A percentile compares a stretch with the other conserved stretches of the same genome.
Evolutionary conservation across 2,888 invertebrate genomes (phyloP).

Genomic region (Aleiodes alternator): DNA sequence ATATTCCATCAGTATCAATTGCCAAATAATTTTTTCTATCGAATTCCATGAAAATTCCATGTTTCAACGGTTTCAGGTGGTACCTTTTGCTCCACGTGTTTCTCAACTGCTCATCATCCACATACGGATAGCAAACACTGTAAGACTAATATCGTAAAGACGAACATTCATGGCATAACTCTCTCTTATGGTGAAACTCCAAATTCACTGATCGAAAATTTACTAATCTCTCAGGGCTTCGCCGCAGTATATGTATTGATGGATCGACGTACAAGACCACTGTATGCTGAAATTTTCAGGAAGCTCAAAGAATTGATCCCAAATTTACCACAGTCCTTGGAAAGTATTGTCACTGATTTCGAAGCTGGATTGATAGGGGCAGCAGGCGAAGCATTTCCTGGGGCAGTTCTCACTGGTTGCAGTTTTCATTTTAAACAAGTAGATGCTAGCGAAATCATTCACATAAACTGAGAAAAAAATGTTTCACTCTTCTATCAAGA

Average conservation of each 20-base stretch:
- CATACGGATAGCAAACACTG: neutral
- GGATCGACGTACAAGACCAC: neutral
- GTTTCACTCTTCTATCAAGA: neutral
- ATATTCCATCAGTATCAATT: no score
- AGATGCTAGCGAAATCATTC: neutral
- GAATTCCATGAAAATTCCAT: no score
- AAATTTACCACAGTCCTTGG: neutral
- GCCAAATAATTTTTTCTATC: no score
- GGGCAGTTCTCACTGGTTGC: neutral
- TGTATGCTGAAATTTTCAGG: neutral
- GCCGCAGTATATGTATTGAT: neutral
- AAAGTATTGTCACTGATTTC: neutral
- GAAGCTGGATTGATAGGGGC: neutral
- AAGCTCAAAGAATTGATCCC: neutral
- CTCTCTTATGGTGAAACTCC: no score
- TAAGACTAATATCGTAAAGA: neutral
- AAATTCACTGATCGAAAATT: no score
- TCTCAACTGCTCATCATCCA: neutral
- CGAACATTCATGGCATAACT: no score
- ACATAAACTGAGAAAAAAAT: neutral
- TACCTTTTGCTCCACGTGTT: neutral
- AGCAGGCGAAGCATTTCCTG: neutral
- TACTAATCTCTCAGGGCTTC: neutral
- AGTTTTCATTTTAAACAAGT: neutral
- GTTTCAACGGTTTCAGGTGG: no score